Base-by-base conservation (phyloP, 2,888 invertebrate genomes). In the Tillus elongatus region DNA sequence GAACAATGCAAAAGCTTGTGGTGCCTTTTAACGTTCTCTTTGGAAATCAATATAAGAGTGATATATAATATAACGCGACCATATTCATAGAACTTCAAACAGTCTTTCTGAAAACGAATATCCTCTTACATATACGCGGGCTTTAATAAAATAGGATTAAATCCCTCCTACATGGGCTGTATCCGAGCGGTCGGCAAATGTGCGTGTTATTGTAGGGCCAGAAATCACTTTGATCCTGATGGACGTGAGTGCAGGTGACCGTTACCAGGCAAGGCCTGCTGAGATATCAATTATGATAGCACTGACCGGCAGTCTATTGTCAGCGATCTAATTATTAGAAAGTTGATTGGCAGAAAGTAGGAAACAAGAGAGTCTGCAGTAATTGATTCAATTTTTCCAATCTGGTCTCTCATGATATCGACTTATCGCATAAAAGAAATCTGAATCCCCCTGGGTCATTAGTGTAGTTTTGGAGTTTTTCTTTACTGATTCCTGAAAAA, bases 221-320 rank as follows among this genome's bases (percentile, higher is more conserved):
- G n/a, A n/a, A n/a, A n/a, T n/a, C 30, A 10, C 41, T 40, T 42
- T 46, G 43, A 45, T 42, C 41, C 40, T 40, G 41, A 35, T 41
- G 30, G 43, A 33, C 43, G 33, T 39, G 42, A 35, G 39, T 45
- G 45, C 49, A 51, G 51, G 51, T 51, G 51, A 47, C 48, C 46
- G 44, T 44, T 44, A 38, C 43, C 40, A 40, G 31, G 31, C 40
- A 36, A 13, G 39, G 38, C 45, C 46, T 33, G 37, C 42, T 41
- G 45, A 51, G 52, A 52, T 52, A 52, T 51, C 51, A 52, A 52
- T 52, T 52, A 52, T 51, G 52, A 51, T 50, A 46, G 44, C 24
- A n/a, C n/a, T 19, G n/a, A n/a, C n/a, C 24, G n/a, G 24, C 24
- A 19, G 6, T 19, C 24, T n/a, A n/a, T n/a, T n/a, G n/a, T n/a